These are phyloP conservation scores for Chiroxiphia lanceolata DNA, from an alignment of 2,797 vertebrate genomes.

Conservation along the genomic window DNA sequence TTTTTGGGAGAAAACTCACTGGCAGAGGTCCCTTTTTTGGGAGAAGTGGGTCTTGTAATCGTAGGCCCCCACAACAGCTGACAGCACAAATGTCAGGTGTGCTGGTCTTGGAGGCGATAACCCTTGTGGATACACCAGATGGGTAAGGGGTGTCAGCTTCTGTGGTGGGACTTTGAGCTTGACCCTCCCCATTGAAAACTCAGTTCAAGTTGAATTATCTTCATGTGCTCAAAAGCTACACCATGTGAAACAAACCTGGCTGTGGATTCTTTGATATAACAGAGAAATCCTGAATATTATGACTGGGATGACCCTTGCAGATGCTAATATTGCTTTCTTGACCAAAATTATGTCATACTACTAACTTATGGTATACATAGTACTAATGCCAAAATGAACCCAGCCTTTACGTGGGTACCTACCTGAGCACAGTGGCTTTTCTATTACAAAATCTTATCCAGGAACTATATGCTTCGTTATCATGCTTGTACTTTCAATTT, in stretches of 20 bases:
- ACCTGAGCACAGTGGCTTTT: background rate
- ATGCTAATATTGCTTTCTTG: background rate
- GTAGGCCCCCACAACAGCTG: accelerated
- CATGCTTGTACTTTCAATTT: background rate
- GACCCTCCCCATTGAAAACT: accelerated
- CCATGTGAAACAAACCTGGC: accelerated
- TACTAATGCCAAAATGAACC: background rate
- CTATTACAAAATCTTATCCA: background rate
- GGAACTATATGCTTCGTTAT: background rate
- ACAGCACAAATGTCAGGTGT: background rate
- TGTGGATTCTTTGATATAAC: background rate
- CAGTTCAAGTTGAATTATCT: background rate
- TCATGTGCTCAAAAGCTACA: accelerated
- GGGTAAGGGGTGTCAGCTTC: accelerated
- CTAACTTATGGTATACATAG: background rate
- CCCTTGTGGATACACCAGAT: too few species aligned
- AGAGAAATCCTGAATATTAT: background rate
- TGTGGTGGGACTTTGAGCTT: background rate
- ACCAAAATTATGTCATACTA: background rate
- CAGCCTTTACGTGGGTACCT: background rate
- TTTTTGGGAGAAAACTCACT: background rate
- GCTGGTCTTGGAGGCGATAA: background rate
- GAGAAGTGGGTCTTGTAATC: background rate
- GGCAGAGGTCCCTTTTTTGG: background rate
- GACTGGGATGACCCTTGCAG: background rate